A percentile compares a stretch with the other conserved stretches of the same genome.
These are phyloP conservation scores for Agrotis segetum DNA, from an alignment of 2,888 invertebrate genomes.

Conservation along the genomic window DNA sequence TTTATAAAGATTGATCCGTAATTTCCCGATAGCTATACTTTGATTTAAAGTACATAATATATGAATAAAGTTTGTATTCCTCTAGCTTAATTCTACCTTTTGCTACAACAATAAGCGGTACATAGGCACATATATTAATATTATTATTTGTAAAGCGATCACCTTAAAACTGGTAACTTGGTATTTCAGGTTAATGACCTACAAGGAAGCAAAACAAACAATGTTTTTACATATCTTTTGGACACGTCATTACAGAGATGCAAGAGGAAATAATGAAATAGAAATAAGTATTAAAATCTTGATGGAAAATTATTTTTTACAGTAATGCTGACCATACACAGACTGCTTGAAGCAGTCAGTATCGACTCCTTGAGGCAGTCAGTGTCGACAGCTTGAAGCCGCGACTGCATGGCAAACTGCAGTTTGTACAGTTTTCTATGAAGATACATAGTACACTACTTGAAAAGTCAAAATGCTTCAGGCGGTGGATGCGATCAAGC, in stretches of 20 bases:
- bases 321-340: no score
- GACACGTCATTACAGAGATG: conserved; percentile 48
- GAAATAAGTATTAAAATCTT: conserved; percentile 4
- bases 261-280: background rate
- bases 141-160: conserved; percentile 65
- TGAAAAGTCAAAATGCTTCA: no score
- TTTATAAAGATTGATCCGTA: no score
- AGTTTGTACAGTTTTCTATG: no score
- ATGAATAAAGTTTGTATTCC: background rate
- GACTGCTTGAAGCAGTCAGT: no score
- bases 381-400: no score
- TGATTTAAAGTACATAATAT: background rate
- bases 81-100: conserved; percentile 14
- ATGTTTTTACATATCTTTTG: conserved; percentile 49
- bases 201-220: conserved; percentile 75
- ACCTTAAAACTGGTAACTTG: conserved; percentile 73
- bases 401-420: no score
- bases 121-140: conserved; percentile 42
- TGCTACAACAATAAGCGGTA: conserved; percentile 50
- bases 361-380: no score
- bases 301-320: background rate
- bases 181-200: conserved; percentile 80
- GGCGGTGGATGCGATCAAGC: no score
- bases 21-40: background rate
- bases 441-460: no score